Evolutionary conservation across 2,888 invertebrate genomes (phyloP), one percentile per base, ranked within the genome.

Genomic region (Torymus texanus): DNA sequence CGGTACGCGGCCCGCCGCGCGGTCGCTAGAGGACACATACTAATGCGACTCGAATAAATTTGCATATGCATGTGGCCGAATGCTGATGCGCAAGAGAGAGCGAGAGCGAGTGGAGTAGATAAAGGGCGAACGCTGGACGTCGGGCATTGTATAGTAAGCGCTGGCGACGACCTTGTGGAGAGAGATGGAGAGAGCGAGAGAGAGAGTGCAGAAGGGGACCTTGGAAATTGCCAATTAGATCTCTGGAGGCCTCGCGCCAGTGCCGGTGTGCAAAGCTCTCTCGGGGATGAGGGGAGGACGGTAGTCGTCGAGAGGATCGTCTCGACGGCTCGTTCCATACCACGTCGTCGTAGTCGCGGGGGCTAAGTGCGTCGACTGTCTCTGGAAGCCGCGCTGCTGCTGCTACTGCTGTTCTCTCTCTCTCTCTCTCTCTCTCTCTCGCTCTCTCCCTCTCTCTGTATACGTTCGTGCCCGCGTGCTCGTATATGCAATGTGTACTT

Each of bases 31-130:
- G 84, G 85, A 86, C 87, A 84, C 85, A 86, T 85, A 87, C 89
- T 84, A 85, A 88, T 85, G 88, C 86, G 84, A 81, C 82, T 82
- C 83, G 89, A 88, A 89, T 88, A 89, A 89, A 90, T 90, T 89
- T 89, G 88, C 90, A 90, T 90, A 89, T 88, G 88, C 84, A 88
- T 89, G 89, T 87, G 85, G 85, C 86, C 85, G 86, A 85, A 87
- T 87, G 85, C 84, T 86, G 83, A 86, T 85, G 85, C 83, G 83
- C 65, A 18, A 8, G 14, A 24, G 68, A 67, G 24, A 65, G 24
- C 11, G 68, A 65, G 24, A 16, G 68, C 12, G 75, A 78, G 80
- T 79, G 77, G 81, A 79, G 81, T 81, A 78, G 78, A 67, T 61
- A 65, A 79, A 81, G 68, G 63, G 56, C 55, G 16, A 18, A 11